Percentiles rank a stretch among this genome's conserved stretches.
phyloP scores from a whole-genome alignment of 1,140 invertebrate genomes.

The Hypsibius dujardini region DNA sequence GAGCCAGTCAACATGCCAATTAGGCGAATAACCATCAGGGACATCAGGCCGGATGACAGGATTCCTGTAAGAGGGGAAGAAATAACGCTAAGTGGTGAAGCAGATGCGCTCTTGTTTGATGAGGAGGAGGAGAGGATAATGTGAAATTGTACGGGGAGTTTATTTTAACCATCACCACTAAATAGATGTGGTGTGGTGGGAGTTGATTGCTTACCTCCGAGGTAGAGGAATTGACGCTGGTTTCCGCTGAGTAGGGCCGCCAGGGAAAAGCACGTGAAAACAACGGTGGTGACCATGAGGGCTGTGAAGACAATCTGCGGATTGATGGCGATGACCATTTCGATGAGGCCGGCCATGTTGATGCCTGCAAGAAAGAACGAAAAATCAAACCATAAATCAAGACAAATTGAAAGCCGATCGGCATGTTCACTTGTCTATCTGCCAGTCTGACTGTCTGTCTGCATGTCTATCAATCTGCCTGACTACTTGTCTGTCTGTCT shows the following conservation, averaged over 20 bases:
- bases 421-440: neutral
- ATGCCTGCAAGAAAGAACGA: slow-evolving; percentile 39
- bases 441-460: neutral
- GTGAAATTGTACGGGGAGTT: neutral
- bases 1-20: slow-evolving; percentile 72
- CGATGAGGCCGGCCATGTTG: slow-evolving; percentile 58
- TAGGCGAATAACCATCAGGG: slow-evolving; percentile 55
- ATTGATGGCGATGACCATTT: slow-evolving; percentile 54
- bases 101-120: neutral
- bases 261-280: slow-evolving; percentile 77
- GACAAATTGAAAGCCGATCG: neutral
- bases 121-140: neutral
- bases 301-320: slow-evolving; percentile 72
- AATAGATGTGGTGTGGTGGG: neutral
- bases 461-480: neutral
- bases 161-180: neutral
- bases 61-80: slow-evolving; percentile 32
- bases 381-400: neutral
- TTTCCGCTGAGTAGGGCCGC: slow-evolving; percentile 56
- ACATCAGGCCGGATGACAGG: slow-evolving; percentile 58
- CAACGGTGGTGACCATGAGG: slow-evolving; percentile 59
- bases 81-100: neutral
- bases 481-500: neutral
- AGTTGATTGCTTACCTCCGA: slow-evolving; percentile 46
- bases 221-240: slow-evolving; percentile 63